Conservation (phyloP, 2,797 vertebrate genomes). For the Fratercula arctica region DNA sequence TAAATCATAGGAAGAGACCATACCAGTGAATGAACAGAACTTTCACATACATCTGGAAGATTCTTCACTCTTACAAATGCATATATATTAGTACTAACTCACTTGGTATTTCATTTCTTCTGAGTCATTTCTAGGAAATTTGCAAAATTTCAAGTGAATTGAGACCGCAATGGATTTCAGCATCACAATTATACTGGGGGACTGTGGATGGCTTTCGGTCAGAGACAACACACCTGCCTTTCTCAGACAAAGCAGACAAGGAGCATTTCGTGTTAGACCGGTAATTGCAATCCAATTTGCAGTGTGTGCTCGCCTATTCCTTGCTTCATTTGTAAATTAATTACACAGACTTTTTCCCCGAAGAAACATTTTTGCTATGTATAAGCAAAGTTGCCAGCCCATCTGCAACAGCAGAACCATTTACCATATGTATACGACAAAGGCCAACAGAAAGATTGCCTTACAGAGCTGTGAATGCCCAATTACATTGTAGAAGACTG, state of each 20-base stretch:
- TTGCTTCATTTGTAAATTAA: conserved; percentile 31
- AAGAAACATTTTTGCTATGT: not conserved
- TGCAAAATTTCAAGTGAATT: not conserved
- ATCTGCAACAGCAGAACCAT: not conserved
- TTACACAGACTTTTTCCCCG: not conserved
- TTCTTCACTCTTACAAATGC: not conserved
- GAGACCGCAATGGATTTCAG: not conserved
- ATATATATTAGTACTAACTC: not conserved
- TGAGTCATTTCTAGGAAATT: not conserved
- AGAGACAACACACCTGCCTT: not conserved
- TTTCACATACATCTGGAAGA: not conserved
- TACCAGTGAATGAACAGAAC: not conserved
- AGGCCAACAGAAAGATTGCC: not conserved
- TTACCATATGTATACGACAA: not conserved
- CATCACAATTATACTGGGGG: not conserved
- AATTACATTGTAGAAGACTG: not conserved
- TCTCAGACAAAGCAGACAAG: not conserved
- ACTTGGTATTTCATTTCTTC: not conserved
- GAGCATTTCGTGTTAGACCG: not conserved
- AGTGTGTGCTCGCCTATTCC: not conserved
- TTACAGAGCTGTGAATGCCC: not conserved
- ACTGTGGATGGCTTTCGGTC: not conserved
- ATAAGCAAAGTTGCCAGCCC: not conserved
- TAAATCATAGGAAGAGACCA: not conserved
- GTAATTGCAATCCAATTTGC: conserved; percentile 9